A percentile compares a stretch with the other conserved stretches of the same genome.
Evolutionary conservation across 2,113 vertebrate species (phyloP).

Genomic region (Thunnus maccoyii): DNA sequence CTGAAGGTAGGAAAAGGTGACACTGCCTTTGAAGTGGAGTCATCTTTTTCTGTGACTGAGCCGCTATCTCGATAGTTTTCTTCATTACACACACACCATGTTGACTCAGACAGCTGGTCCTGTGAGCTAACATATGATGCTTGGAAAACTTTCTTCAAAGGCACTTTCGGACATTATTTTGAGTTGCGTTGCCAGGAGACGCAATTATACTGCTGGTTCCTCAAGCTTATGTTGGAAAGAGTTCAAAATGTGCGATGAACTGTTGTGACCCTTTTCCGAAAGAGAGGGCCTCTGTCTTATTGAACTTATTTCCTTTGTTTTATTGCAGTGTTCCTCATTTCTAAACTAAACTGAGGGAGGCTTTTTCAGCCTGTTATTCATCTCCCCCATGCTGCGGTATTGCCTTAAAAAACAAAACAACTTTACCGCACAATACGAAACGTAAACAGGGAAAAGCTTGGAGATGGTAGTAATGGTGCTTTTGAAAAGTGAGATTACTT

Average conservation of each 20-base stretch:
- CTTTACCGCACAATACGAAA: background rate
- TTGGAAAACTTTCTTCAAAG: conserved; percentile 69
- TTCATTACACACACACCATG: conserved; percentile 12
- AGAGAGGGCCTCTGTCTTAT: conserved; percentile 61
- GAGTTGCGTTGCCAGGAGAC: conserved; percentile 72
- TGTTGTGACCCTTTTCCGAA: conserved; percentile 62
- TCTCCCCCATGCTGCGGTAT: conserved; percentile 17
- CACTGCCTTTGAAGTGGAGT: conserved; percentile 67
- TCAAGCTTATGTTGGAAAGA: conserved; percentile 71
- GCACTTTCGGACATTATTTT: conserved; percentile 59
- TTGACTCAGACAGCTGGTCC: conserved; percentile 54
- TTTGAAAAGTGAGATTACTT: conserved; percentile 19
- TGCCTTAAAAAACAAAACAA: conserved; percentile 17
- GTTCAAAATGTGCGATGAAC: conserved; percentile 70
- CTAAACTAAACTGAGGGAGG: conserved; percentile 49
- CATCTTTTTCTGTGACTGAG: conserved; percentile 55
- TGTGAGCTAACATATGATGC: conserved; percentile 41
- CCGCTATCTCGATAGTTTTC: conserved; percentile 19
- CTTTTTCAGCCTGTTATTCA: conserved; percentile 46
- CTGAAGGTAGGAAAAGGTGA: conserved; percentile 66
- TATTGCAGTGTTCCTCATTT: conserved; percentile 59
- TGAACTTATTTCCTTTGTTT: conserved; percentile 75
- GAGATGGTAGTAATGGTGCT: conserved; percentile 2
- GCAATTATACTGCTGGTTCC: conserved; percentile 63
- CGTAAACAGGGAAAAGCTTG: conserved; percentile 13